Evolutionary conservation across 2,888 invertebrate species (phyloP).

Genomic region (Hartigia nigra): DNA sequence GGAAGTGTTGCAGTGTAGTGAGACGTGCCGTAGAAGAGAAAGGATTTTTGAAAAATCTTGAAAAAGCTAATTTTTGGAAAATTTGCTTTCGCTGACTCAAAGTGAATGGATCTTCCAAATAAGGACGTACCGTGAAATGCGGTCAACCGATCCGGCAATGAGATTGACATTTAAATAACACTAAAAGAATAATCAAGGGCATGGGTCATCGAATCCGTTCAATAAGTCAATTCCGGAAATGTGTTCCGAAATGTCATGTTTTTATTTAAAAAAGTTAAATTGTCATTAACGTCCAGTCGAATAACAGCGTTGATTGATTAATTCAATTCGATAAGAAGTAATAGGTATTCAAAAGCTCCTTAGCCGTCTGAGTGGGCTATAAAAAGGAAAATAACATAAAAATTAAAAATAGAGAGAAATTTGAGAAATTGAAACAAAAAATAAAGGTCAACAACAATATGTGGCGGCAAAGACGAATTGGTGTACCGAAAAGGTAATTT

Average conservation of each 20-base stretch:
- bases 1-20: not conserved
- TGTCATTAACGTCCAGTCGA: not conserved
- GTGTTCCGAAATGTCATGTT: not conserved
- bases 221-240: not conserved
- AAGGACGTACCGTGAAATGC: not conserved
- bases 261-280: not conserved
- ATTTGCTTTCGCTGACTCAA: not conserved
- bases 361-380: not conserved
- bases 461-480: slow-evolving; percentile 60
- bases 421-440: not conserved
- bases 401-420: not conserved
- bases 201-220: not conserved
- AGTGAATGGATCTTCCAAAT: not conserved
- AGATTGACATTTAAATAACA: not conserved
- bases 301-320: not conserved
- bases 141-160: not conserved
- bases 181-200: not conserved
- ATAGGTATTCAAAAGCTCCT: not conserved
- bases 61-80: not conserved
- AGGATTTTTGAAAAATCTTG: not conserved
- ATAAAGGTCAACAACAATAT: slow-evolving; percentile 55
- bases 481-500: slow-evolving; percentile 61
- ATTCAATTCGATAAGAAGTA: not conserved
- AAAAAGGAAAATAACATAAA: not conserved
- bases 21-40: not conserved